Base-by-base conservation (phyloP, 2,888 invertebrate genomes). In the Brenthis daphne region DNA sequence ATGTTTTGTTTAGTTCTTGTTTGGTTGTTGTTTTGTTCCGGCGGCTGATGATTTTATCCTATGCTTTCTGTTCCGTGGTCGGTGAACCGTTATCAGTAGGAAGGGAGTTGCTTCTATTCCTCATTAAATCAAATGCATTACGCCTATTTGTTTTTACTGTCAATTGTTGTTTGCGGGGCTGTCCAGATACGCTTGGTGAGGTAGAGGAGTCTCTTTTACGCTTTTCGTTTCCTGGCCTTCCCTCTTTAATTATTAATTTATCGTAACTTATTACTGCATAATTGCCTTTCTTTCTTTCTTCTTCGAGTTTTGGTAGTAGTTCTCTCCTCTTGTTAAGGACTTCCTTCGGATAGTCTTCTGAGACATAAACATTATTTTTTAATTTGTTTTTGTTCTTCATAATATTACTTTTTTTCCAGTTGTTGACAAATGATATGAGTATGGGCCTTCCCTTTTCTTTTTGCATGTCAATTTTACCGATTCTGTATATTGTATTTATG, bases 81-180 rank as follows among this genome's bases (percentile, higher is more conserved):
- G 13, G 5, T 3, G 51, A 47, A 37, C 33, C 6, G 33, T 37
- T 37, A 13, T 12, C 43, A 13, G 64, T 48, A 20, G 71, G 43
- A 8, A 64, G 55, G 43, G 67, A 71, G 67, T 61, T 67, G 12
- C 57, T 66, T 64, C 71, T 64, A 14, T 37, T 54, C 29, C 68
- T 71, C 68, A 71, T 69, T 12, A 64, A 6, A 12, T 68, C 64
- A 50, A 66, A 67, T 47, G 72, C 66, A 54, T 71, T 70, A 48
- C 33, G 20, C 20, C 68, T 50, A 16, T 66, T 47, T 65, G 57
- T 55, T 57, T 64, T 67, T 14, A 43, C 11, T 47, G 55, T 20
- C n/a, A 14, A 20, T 13, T 64, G 47, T 53, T 60, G 68, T 57
- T 71, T 71, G 6, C 57, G 65, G 4, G 65, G 57, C 3, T 72